phyloP scores from a whole-genome alignment of 2,113 vertebrate genomes.

The Spheniscus mendiculus region DNA sequence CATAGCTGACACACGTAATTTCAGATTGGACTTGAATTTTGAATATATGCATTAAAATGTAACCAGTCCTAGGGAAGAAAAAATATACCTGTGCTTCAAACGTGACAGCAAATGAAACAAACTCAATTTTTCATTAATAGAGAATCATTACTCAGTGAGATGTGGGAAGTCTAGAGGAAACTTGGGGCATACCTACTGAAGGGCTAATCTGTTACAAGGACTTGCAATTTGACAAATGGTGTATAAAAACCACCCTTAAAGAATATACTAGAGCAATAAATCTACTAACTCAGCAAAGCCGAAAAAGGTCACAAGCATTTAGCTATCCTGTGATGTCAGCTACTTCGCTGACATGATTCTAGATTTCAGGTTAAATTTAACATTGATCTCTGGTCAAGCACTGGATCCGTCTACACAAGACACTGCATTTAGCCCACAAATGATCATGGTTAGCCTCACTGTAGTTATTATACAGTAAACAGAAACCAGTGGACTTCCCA shows the following conservation, averaged over 20 bases:
- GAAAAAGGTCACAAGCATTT: neutral
- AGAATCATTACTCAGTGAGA: slow-evolving; percentile 9
- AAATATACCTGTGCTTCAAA: slow-evolving; percentile 12
- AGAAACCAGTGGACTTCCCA: neutral
- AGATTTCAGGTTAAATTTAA: neutral
- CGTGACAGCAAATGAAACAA: slow-evolving; percentile 9
- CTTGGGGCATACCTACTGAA: neutral
- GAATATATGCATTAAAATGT: slow-evolving; percentile 44
- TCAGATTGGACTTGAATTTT: slow-evolving; percentile 27
- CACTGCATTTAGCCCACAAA: neutral
- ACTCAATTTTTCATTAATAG: slow-evolving; percentile 52
- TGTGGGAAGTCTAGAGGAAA: neutral
- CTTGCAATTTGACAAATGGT: slow-evolving; percentile 2
- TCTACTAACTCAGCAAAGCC: neutral
- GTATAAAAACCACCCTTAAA: slow-evolving; percentile 18
- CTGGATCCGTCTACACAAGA: neutral
- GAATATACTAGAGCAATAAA: neutral
- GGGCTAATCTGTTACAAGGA: slow-evolving; percentile 17
- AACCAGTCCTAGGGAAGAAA: neutral
- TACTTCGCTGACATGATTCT: neutral
- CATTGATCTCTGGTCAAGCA: neutral
- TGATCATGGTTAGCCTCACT: neutral
- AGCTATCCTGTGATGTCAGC: neutral
- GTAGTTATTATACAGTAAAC: neutral
- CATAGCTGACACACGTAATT: slow-evolving; percentile 31